A percentile compares a stretch with the other conserved stretches of the same genome.
Conservation (phyloP, 1,140 invertebrate genomes). For the Listronotus oregonensis region DNA sequence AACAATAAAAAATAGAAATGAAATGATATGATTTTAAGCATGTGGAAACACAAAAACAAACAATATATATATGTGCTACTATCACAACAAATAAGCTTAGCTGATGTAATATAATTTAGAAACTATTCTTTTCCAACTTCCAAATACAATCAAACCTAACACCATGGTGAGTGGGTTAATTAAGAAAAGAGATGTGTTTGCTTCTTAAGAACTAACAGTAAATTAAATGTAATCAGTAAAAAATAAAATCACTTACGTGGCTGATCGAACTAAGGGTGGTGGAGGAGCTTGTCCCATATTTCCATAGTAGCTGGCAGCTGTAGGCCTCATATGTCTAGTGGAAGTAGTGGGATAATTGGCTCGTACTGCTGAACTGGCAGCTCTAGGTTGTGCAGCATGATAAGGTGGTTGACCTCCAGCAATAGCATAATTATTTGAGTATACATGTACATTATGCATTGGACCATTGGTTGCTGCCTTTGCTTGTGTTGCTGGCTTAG, state of each 20-base stretch:
- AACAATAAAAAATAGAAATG: too few relatives aligned
- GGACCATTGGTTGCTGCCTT: conserved; percentile 55
- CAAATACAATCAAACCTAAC: too few relatives aligned
- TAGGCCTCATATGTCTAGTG: conserved; percentile 48
- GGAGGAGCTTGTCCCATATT: conserved; percentile 60
- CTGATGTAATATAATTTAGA: too few relatives aligned
- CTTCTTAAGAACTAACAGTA: too few relatives aligned
- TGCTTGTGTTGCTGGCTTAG: conserved; percentile 59
- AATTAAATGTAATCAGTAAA: too few relatives aligned
- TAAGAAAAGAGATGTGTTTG: too few relatives aligned
- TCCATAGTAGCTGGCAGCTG: conserved; percentile 38
- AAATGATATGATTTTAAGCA: too few relatives aligned
- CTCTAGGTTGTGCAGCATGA: conserved; percentile 43
- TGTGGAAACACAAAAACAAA: too few relatives aligned
- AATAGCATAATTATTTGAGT: conserved; percentile 42
- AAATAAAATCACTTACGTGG: conserved; percentile 44
- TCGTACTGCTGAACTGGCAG: conserved; percentile 43
- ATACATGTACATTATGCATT: conserved; percentile 46
- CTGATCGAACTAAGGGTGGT: conserved; percentile 62
- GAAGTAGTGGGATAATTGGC: conserved; percentile 57
- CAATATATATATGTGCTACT: too few relatives aligned
- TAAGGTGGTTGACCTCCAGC: conserved; percentile 45
- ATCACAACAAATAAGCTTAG: too few relatives aligned
- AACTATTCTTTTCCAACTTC: too few relatives aligned
- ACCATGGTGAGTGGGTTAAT: too few relatives aligned